Evolutionary conservation across 2,113 vertebrate genomes (phyloP).

Genomic region (Neomonachus schauinslandi): DNA sequence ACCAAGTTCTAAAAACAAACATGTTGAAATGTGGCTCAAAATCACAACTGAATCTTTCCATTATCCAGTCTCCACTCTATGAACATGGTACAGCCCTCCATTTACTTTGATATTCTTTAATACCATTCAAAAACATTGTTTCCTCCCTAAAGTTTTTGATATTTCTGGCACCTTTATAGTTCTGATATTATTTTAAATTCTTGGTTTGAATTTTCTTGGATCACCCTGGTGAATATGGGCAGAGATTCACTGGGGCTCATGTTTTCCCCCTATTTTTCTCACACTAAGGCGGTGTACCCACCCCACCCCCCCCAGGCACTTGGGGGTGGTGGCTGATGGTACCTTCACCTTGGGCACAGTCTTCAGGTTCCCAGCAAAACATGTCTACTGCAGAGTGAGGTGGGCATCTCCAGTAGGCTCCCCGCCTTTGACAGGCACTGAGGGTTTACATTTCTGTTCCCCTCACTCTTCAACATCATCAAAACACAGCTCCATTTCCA

Average conservation of each 20-base stretch:
- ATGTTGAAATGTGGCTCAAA: not conserved
- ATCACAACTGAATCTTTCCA: not conserved
- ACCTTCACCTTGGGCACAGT: not conserved
- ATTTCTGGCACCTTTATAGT: not conserved
- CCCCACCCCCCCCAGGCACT: accelerated
- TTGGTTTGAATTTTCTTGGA: not conserved
- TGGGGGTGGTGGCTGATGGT: not conserved
- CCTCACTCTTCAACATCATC: not conserved
- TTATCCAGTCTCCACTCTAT: not conserved
- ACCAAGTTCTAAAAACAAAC: not conserved
- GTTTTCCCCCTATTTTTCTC: not conserved
- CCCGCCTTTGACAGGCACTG: not conserved
- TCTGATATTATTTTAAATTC: not conserved
- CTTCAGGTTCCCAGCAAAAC: not conserved
- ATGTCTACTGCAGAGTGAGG: not conserved
- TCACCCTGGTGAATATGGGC: not conserved
- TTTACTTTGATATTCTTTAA: not conserved
- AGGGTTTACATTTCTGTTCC: not conserved
- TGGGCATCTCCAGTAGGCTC: not conserved
- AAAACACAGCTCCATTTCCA: not conserved
- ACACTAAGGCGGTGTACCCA: not conserved
- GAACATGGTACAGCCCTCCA: not conserved
- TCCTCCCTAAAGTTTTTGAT: not conserved
- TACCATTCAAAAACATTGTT: not conserved
- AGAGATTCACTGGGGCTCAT: not conserved